phyloP scores from a whole-genome alignment of 2,113 vertebrate genomes.

The Melozone crissalis region DNA sequence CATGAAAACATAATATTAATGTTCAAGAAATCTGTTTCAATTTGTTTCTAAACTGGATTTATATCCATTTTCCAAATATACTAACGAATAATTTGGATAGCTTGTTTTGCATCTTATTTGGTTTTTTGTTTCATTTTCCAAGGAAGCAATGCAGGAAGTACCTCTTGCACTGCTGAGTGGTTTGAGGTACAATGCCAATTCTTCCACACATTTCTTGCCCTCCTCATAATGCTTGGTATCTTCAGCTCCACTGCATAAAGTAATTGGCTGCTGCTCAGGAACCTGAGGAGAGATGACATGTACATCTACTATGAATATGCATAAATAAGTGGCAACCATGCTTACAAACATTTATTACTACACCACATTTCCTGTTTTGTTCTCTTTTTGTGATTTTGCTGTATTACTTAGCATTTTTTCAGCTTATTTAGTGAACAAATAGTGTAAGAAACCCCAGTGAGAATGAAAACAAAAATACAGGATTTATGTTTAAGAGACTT shows the following conservation, averaged over 20 bases:
- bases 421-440: neutral
- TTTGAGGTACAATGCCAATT: slow-evolving; percentile 97
- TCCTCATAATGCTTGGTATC: slow-evolving; percentile 98
- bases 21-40: neutral
- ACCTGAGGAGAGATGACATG: slow-evolving; percentile 74
- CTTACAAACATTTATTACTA: neutral
- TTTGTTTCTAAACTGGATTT: neutral
- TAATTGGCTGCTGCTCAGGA: slow-evolving; percentile 93
- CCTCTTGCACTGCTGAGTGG: slow-evolving; percentile 96
- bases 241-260: slow-evolving; percentile 91
- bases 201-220: slow-evolving; percentile 96
- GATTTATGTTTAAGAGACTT: neutral
- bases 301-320: neutral
- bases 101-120: neutral
- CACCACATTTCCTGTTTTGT: neutral
- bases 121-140: neutral
- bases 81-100: neutral
- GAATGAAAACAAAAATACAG: neutral
- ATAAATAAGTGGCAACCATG: neutral
- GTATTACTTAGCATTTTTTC: neutral
- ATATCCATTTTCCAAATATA: neutral
- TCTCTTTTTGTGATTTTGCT: neutral
- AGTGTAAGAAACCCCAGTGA: neutral
- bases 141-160: slow-evolving; percentile 50
- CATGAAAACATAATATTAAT: neutral